These are phyloP conservation scores for Meda fulgida DNA, from an alignment of 2,797 vertebrate genomes.

Conservation along the genomic window DNA sequence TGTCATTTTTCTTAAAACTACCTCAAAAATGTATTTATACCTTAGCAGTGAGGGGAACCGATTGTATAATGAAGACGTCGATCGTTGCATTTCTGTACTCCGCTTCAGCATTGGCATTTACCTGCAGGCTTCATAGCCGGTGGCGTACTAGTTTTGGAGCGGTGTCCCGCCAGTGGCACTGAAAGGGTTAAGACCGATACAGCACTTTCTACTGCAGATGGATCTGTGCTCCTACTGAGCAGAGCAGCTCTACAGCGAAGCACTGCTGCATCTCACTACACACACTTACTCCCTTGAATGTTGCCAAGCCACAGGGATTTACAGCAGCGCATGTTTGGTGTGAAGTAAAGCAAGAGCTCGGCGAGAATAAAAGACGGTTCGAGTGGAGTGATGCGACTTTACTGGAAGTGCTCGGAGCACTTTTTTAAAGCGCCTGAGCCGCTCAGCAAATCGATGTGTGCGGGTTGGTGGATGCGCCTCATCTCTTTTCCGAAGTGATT, in stretches of 20 bases:
- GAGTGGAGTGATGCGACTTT: conserved; percentile 15
- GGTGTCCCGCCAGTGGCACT: conserved; percentile 51
- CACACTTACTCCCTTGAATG: conserved; percentile 37
- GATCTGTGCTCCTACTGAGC: conserved; percentile 78
- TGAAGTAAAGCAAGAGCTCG: background rate
- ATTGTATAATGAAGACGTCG: background rate
- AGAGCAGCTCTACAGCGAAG: conserved; percentile 78
- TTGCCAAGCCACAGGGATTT: conserved; percentile 76
- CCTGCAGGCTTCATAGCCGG: conserved; percentile 44
- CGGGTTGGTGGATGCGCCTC: background rate
- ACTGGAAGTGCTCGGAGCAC: conserved; percentile 8
- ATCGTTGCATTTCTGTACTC: background rate
- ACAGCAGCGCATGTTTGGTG: conserved; percentile 37
- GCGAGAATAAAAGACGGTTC: conserved; percentile 1
- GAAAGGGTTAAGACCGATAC: conserved; percentile 80
- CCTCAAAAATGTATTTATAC: background rate
- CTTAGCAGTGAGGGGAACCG: background rate
- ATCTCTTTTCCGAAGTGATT: conserved; percentile 14
- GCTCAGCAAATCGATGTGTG: conserved; percentile 5
- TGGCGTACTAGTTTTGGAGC: background rate
- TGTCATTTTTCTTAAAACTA: background rate
- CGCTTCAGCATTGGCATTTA: conserved; percentile 36
- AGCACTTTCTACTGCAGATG: conserved; percentile 84
- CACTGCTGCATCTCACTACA: conserved; percentile 77
- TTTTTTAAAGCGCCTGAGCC: conserved; percentile 8